Percentiles rank a stretch among this genome's conserved stretches.
Conservation (phyloP, 2,113 vertebrate genomes). For the Leptosomus discolor region DNA sequence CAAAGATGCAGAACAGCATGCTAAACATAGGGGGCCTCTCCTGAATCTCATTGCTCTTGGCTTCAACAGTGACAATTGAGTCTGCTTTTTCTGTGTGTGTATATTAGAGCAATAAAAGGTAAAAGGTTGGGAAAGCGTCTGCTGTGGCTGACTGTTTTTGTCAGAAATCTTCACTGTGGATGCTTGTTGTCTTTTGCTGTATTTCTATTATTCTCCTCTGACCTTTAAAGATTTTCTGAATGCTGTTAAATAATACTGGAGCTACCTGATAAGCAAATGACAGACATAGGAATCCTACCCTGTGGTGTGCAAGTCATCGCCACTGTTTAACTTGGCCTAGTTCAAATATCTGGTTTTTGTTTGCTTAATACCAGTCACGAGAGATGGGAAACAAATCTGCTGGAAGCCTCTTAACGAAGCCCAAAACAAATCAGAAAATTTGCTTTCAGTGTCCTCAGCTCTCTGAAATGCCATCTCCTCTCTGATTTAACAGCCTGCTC, state of each 20-base stretch:
- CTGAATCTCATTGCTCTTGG: neutral
- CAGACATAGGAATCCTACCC: neutral
- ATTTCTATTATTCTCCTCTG: neutral
- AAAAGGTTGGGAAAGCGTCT: neutral
- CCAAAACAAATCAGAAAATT: neutral
- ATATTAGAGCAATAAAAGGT: neutral
- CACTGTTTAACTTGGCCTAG: neutral
- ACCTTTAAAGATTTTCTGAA: neutral
- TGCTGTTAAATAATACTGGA: neutral
- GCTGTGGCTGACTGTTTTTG: neutral
- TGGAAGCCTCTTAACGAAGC: neutral
- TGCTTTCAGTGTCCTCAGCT: neutral
- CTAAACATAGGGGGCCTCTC: neutral
- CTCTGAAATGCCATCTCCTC: neutral
- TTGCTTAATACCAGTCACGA: neutral
- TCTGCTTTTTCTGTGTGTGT: neutral
- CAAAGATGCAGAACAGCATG: neutral
- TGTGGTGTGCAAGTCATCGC: neutral
- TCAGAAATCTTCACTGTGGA: neutral
- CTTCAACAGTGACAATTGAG: neutral
- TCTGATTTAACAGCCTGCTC: neutral
- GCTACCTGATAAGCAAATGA: neutral
- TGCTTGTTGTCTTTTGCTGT: neutral
- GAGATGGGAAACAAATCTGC: neutral
- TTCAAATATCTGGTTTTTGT: neutral